phyloP scores from a whole-genome alignment of 2,888 invertebrate species.

The Eupithecia dodoneata region DNA sequence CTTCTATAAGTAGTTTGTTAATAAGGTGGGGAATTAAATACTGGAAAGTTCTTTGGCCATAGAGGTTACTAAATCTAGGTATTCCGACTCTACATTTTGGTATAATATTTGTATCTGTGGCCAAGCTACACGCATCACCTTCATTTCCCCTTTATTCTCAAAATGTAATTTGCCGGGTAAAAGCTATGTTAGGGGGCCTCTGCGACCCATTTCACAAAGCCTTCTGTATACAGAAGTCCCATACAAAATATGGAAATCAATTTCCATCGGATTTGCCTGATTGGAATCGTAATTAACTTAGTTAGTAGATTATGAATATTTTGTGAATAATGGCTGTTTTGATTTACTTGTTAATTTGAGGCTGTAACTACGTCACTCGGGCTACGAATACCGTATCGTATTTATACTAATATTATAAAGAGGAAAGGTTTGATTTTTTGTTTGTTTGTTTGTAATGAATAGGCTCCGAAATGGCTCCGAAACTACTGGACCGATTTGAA shows the following conservation, averaged over 20 bases:
- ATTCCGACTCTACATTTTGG: too few species aligned
- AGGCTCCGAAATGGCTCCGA: too few species aligned
- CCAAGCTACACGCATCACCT: background rate
- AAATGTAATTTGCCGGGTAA: constrained; percentile 11
- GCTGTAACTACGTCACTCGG: background rate
- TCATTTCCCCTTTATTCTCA: background rate
- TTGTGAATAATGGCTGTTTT: background rate
- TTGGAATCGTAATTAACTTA: constrained; percentile 30
- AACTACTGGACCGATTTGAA: too few species aligned
- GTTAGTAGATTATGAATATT: constrained; percentile 33
- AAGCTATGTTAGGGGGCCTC: constrained; percentile 19
- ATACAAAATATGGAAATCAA: constrained; percentile 36
- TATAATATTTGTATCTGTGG: too few species aligned
- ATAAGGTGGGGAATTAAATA: too few species aligned
- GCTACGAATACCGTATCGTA: too few species aligned
- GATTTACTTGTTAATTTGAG: background rate
- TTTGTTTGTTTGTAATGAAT: too few species aligned
- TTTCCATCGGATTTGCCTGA: constrained; percentile 31
- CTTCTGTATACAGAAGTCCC: constrained; percentile 24
- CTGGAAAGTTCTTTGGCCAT: too few species aligned
- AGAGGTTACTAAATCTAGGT: too few species aligned
- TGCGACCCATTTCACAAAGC: constrained; percentile 31
- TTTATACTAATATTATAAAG: too few species aligned
- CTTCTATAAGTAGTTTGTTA: too few species aligned
- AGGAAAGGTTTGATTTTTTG: too few species aligned